Conservation (phyloP, 2,113 vertebrate genomes). For the Phylloscopus whistleri region DNA sequence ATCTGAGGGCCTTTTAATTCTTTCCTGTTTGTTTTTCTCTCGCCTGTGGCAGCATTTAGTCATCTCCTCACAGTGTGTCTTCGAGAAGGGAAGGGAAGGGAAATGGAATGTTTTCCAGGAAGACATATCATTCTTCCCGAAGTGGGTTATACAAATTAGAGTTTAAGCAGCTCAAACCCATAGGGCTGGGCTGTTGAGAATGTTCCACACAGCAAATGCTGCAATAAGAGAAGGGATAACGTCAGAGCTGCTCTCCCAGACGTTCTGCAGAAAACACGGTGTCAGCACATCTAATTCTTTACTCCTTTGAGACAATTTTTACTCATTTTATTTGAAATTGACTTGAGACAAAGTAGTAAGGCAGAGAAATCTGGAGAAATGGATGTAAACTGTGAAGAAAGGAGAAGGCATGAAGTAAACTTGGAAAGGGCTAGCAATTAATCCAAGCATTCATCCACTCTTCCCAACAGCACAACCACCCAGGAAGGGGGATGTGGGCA, state of each 20-base stretch:
- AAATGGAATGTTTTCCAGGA: background rate
- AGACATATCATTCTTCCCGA: constrained; percentile 7
- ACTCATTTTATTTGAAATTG: background rate
- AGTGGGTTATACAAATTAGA: background rate
- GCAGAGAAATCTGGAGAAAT: background rate
- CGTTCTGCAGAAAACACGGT: background rate
- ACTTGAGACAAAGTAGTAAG: background rate
- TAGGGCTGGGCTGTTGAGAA: background rate
- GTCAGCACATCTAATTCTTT: background rate
- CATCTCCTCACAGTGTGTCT: constrained; percentile 24
- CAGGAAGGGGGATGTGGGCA: background rate
- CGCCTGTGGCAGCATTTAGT: constrained; percentile 63
- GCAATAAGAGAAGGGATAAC: background rate
- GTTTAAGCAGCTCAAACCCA: background rate
- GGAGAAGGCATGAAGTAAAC: background rate
- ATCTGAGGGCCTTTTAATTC: constrained; percentile 13
- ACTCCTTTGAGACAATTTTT: background rate
- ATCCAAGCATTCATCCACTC: background rate
- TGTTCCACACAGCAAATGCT: background rate
- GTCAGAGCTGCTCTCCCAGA: background rate
- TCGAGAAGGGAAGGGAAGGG: background rate
- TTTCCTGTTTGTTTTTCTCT: constrained; percentile 64
- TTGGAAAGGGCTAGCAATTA: background rate
- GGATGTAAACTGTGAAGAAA: background rate
- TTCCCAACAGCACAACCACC: background rate